Percentiles rank a stretch among this genome's conserved stretches.
phyloP scores from a whole-genome alignment of 2,113 vertebrate species.

The Pomatorhinus ruficollis region DNA sequence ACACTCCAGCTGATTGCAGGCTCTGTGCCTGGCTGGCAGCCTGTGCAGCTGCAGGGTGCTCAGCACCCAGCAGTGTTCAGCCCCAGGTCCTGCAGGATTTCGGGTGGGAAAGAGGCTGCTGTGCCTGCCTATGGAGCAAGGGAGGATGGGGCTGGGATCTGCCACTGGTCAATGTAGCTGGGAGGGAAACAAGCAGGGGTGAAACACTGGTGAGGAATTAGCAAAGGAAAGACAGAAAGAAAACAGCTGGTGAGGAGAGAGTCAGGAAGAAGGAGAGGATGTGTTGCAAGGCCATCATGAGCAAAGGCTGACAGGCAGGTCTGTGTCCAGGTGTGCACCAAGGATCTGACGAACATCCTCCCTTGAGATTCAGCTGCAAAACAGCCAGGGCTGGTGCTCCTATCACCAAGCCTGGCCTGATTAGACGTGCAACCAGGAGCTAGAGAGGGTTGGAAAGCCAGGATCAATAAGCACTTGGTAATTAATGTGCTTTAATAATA shows the following conservation, averaged over 20 bases:
- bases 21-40: not conserved
- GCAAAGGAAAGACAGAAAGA: not conserved
- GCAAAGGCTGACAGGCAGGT: not conserved
- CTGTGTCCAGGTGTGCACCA: not conserved
- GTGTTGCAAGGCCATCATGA: not conserved
- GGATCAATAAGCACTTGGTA: conserved; percentile 29
- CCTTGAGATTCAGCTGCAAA: not conserved
- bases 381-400: not conserved
- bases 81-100: not conserved
- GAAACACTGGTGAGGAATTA: not conserved
- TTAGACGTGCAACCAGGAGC: not conserved
- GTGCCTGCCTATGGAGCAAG: not conserved
- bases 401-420: not conserved
- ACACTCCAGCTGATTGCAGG: not conserved
- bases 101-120: not conserved
- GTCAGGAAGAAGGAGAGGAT: not conserved
- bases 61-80: not conserved
- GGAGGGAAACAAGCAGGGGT: not conserved
- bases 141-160: not conserved
- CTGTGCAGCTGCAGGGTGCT: not conserved
- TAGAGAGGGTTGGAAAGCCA: not conserved
- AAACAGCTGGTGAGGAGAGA: not conserved
- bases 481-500: conserved; percentile 25
- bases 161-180: rapidly evolving
- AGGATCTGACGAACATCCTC: not conserved